Conservation (phyloP, 2,113 vertebrate species). For the Typhlomys cinereus region DNA sequence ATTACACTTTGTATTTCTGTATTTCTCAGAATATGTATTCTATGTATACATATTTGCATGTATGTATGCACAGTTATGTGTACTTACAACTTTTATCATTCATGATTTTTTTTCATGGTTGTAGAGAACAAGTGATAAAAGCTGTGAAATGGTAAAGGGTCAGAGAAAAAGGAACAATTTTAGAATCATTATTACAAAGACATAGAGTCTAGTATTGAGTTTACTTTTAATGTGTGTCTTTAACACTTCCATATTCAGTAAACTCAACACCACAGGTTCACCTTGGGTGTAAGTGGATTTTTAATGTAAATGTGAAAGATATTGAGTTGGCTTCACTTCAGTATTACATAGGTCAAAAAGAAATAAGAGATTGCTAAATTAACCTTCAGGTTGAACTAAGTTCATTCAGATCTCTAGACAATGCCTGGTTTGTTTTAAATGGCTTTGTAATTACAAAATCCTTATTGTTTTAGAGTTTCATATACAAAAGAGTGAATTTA, state of each 20-base stretch:
- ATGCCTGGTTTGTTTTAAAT: no score
- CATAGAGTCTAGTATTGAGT: neutral
- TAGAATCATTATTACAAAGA: neutral
- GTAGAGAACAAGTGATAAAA: neutral
- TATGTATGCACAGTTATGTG: accelerated
- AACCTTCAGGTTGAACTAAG: neutral
- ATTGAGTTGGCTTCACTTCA: neutral
- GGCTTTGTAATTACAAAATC: no score
- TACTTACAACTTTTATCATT: neutral
- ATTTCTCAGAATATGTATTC: neutral
- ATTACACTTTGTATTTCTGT: neutral
- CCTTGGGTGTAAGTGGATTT: neutral
- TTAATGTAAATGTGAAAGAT: neutral
- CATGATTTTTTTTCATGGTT: neutral
- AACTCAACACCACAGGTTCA: neutral
- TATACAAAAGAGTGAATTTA: no score
- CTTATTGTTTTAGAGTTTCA: no score
- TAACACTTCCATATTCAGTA: neutral
- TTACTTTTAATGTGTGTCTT: neutral
- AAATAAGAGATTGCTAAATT: neutral
- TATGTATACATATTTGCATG: neutral
- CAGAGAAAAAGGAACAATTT: neutral
- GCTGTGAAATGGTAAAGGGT: neutral
- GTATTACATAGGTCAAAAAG: neutral
- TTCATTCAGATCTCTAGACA: neutral